A percentile compares a stretch with the other conserved stretches of the same genome.
These are phyloP conservation scores for Cheirogaleus major DNA, from an alignment of 2,797 vertebrate species.

Conservation along the genomic window DNA sequence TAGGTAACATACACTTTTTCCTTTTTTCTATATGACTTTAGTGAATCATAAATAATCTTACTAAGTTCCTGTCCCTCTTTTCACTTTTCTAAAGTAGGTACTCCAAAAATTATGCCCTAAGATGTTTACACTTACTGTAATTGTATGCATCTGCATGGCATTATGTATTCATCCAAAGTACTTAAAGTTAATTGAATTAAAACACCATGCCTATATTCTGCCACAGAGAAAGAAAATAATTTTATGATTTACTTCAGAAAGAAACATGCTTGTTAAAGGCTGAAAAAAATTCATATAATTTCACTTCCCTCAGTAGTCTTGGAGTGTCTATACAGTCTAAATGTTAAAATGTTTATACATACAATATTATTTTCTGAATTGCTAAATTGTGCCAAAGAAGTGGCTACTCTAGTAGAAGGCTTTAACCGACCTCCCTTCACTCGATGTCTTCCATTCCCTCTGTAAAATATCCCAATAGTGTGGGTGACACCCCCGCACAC, in stretches of 20 bases:
- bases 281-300: neutral
- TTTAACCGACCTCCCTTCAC: neutral
- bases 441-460: neutral
- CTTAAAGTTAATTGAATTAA: neutral
- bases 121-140: neutral
- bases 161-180: neutral
- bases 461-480: neutral
- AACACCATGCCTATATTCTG: neutral
- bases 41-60: neutral
- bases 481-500: neutral
- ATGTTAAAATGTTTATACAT: neutral
- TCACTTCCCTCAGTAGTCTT: neutral
- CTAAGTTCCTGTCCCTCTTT: neutral
- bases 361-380: neutral
- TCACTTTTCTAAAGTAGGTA: neutral
- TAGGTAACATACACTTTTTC: neutral
- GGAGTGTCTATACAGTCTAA: neutral
- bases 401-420: neutral
- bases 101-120: neutral
- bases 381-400: neutral
- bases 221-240: neutral
- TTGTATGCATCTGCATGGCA: no score
- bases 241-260: neutral
- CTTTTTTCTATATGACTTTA: neutral
- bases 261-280: neutral